Conservation (phyloP, 2,797 vertebrate genomes). For the Benthosema pterotum region DNA sequence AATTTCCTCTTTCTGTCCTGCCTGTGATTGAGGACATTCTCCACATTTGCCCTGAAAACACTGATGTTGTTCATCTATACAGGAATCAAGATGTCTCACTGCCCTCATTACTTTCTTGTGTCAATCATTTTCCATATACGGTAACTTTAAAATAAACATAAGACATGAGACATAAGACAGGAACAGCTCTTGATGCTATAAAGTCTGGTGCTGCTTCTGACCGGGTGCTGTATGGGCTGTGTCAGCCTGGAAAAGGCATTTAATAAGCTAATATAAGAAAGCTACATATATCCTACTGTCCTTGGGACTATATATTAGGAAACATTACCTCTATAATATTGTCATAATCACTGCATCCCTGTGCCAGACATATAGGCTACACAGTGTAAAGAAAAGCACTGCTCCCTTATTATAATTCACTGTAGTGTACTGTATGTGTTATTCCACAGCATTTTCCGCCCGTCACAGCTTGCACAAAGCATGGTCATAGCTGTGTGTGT, state of each 20-base stretch:
- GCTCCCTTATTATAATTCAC: constrained; percentile 22
- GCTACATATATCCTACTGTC: not conserved
- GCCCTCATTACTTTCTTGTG: constrained; percentile 62
- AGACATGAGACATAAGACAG: constrained; percentile 30
- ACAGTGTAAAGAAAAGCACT: constrained; percentile 26
- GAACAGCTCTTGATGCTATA: constrained; percentile 40
- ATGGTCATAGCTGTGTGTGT: constrained; percentile 41
- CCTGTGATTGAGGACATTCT: constrained; percentile 61
- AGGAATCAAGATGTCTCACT: constrained; percentile 61
- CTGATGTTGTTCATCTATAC: constrained; percentile 62
- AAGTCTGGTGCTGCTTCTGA: constrained; percentile 25
- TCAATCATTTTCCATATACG: constrained; percentile 69
- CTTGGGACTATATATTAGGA: not conserved
- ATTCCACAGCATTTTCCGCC: constrained; percentile 30
- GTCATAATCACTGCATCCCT: not conserved
- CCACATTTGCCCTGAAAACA: constrained; percentile 69
- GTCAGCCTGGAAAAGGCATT: constrained; percentile 14
- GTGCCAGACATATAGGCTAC: constrained; percentile 3
- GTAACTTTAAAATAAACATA: constrained; percentile 44
- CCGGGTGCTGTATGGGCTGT: constrained; percentile 16
- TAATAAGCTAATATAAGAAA: not conserved
- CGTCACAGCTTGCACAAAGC: constrained; percentile 20
- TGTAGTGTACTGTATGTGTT: constrained; percentile 36
- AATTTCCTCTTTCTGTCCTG: constrained; percentile 74
- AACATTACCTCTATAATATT: not conserved